phyloP scores from a whole-genome alignment of 2,888 invertebrate genomes.

The Linnaemya tessellans region DNA sequence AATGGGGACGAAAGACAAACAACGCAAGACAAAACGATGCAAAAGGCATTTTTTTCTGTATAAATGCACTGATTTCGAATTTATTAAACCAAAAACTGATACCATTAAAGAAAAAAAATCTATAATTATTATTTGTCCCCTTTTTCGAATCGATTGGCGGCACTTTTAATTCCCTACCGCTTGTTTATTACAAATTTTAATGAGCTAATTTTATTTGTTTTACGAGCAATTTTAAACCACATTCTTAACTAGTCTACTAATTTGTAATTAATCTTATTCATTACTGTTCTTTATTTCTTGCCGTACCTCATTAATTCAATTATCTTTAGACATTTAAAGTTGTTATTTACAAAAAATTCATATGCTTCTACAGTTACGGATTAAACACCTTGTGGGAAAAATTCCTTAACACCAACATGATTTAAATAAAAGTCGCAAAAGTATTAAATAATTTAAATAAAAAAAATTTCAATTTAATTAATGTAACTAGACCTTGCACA shows the following conservation, averaged over 20 bases:
- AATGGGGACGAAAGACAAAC: too few relatives aligned
- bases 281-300: background rate
- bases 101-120: too few relatives aligned
- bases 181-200: background rate
- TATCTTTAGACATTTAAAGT: background rate
- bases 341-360: background rate
- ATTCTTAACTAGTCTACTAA: slow-evolving; percentile 7
- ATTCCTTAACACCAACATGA: slow-evolving; percentile 58
- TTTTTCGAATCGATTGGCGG: too few relatives aligned
- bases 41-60: too few relatives aligned
- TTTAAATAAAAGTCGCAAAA: slow-evolving; percentile 2
- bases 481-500: slow-evolving; percentile 31
- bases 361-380: background rate
- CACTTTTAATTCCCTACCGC: too few relatives aligned
- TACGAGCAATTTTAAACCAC: background rate
- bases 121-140: too few relatives aligned
- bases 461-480: slow-evolving; percentile 41
- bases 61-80: too few relatives aligned
- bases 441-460: slow-evolving; percentile 19
- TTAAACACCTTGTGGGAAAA: slow-evolving; percentile 54
- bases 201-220: background rate
- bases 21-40: too few relatives aligned
- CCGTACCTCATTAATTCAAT: slow-evolving; percentile 5
- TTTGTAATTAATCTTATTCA: slow-evolving; percentile 30
- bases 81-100: too few relatives aligned